Conservation (phyloP, 2,113 vertebrate species). For the Anoplopoma fimbria region DNA sequence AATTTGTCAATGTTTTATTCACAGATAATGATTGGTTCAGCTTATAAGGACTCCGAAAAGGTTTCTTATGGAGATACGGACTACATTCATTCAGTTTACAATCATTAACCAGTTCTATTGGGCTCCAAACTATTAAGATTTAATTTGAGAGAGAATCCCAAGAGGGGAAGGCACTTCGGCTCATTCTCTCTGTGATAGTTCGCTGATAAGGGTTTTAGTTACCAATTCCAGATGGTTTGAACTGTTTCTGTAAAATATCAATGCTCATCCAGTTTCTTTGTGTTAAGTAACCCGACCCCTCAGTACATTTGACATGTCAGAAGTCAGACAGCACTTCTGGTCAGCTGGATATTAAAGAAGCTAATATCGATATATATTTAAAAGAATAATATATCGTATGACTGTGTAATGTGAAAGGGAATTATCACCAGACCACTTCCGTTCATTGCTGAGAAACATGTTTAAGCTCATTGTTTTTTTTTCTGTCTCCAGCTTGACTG, state of each 20-base stretch:
- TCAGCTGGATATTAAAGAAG: constrained; percentile 23
- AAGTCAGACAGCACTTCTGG: constrained; percentile 20
- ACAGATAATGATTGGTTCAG: constrained; percentile 50
- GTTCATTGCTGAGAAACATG: not conserved
- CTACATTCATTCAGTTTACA: constrained; percentile 38
- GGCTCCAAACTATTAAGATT: constrained; percentile 38
- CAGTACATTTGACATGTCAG: constrained; percentile 5
- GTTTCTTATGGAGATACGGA: constrained; percentile 37
- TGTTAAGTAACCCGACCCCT: not conserved
- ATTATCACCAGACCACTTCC: not conserved
- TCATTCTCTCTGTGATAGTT: constrained; percentile 2
- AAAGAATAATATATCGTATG: constrained; percentile 9
- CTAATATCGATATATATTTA: constrained; percentile 26
- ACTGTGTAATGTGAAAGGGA: constrained; percentile 7
- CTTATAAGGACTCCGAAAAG: constrained; percentile 41
- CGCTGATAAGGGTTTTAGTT: not conserved
- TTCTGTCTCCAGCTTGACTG: not conserved
- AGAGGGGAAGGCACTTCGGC: not conserved
- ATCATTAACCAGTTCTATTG: constrained; percentile 39
- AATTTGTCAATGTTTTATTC: constrained; percentile 49
- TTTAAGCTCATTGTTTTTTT: not conserved
- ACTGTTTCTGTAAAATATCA: constrained; percentile 31
- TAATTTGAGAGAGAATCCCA: constrained; percentile 32
- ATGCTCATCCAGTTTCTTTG: not conserved
- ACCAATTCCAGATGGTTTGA: constrained; percentile 15